phyloP scores from a whole-genome alignment of 2,113 vertebrate genomes.

The Nycticryphes semicollaris region DNA sequence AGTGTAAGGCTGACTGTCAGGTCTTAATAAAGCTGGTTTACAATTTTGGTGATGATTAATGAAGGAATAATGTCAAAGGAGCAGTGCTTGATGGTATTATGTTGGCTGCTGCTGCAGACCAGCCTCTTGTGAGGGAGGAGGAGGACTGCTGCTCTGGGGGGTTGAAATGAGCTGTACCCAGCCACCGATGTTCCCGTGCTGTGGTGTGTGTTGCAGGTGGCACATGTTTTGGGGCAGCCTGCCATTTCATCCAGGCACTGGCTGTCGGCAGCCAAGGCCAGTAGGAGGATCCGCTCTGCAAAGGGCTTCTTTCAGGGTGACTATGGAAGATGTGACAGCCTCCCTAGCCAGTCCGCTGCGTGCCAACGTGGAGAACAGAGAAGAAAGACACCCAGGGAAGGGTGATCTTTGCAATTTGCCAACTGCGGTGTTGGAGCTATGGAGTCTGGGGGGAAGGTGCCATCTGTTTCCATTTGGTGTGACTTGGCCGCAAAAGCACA shows the following conservation, averaged over 20 bases:
- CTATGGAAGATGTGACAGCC: conserved; percentile 64
- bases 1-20: not conserved
- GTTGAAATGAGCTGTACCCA: not conserved
- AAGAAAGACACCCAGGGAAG: conserved; percentile 69
- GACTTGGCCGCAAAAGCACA: conserved; percentile 36
- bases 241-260: rapidly evolving
- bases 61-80: not conserved
- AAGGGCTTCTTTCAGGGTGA: not conserved
- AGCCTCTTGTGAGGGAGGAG: not conserved
- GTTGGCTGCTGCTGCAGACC: not conserved
- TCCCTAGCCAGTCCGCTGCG: not conserved
- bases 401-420: conserved; percentile 50
- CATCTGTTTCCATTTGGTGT: conserved; percentile 72
- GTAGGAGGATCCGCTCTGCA: not conserved
- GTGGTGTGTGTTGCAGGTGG: rapidly evolving
- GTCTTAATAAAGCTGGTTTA: not conserved
- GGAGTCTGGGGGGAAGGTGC: not conserved
- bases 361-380: not conserved
- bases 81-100: not conserved
- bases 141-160: not conserved
- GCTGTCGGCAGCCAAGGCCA: not conserved
- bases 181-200: rapidly evolving
- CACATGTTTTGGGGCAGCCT: not conserved
- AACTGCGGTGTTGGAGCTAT: conserved; percentile 28
- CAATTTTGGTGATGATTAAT: not conserved